These are phyloP conservation scores for Puffinus mauretanicus DNA, from an alignment of 2,113 vertebrate genomes.

Conservation along the genomic window DNA sequence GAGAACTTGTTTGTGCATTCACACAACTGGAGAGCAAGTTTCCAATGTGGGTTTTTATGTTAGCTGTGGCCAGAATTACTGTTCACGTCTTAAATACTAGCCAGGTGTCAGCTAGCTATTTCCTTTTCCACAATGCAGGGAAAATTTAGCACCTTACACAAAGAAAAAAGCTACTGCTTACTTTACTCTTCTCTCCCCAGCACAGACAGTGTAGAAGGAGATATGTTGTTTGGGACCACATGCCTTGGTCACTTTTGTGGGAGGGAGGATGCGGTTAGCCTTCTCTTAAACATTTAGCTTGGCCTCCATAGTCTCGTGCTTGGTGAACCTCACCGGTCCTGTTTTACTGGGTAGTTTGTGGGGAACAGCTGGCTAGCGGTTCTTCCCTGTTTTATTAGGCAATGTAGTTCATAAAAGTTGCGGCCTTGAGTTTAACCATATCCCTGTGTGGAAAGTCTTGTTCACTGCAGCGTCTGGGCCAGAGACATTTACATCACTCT, in stretches of 20 bases:
- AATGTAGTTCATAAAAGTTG: constrained; percentile 41
- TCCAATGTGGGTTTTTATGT: not conserved
- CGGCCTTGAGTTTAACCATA: constrained; percentile 29
- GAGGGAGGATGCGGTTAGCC: not conserved
- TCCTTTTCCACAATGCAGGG: not conserved
- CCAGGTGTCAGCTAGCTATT: not conserved
- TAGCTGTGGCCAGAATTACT: constrained; percentile 8
- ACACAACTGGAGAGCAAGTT: not conserved
- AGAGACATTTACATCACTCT: constrained; percentile 27
- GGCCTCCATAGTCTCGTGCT: not conserved
- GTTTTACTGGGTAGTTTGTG: constrained; percentile 43
- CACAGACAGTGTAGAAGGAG: not conserved
- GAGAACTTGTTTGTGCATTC: constrained; percentile 20
- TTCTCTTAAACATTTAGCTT: constrained; percentile 54
- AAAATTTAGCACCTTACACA: not conserved
- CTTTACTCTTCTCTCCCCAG: not conserved
- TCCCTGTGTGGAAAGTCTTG: constrained; percentile 53
- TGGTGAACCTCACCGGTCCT: constrained; percentile 50
- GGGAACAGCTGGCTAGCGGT: constrained; percentile 15
- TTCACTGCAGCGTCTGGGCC: not conserved
- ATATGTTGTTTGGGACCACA: not conserved
- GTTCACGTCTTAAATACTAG: not conserved
- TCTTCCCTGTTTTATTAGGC: constrained; percentile 55
- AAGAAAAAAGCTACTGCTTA: not conserved
- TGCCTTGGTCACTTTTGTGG: not conserved